Percentiles rank a stretch among this genome's conserved stretches.
These are phyloP conservation scores for Camponotus fellah DNA, from an alignment of 2,888 invertebrate species.

Conservation along the genomic window DNA sequence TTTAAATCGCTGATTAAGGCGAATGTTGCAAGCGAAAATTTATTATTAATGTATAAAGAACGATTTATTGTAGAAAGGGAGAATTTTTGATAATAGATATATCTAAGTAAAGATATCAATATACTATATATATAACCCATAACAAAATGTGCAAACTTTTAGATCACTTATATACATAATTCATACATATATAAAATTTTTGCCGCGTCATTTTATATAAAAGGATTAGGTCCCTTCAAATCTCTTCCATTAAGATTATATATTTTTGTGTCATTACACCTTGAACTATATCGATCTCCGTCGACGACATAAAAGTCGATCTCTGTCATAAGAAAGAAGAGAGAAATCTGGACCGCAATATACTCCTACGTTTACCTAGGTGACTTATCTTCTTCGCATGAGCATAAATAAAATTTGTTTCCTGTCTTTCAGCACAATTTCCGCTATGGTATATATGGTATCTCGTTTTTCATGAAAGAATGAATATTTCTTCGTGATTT, in stretches of 20 bases:
- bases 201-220: not conserved
- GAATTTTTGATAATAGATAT: not conserved
- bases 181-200: not conserved
- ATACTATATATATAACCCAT: not conserved
- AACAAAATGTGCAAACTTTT: not conserved
- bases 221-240: conserved; percentile 34
- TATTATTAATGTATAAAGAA: not conserved
- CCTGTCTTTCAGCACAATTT: conserved; percentile 38
- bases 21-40: not conserved
- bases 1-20: not conserved
- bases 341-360: conserved; percentile 43
- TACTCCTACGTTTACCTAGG: conserved; percentile 32
- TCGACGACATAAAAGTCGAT: conserved; percentile 7
- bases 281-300: conserved; percentile 10
- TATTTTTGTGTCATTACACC: conserved; percentile 29
- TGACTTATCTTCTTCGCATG: conserved; percentile 31
- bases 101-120: not conserved
- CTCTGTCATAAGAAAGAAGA: conserved; percentile 5
- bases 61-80: not conserved
- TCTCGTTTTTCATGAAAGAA: conserved; percentile 11
- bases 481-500: conserved; percentile 15
- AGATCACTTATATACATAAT: not conserved
- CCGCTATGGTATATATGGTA: not conserved
- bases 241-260: conserved; percentile 21
- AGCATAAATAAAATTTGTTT: conserved; percentile 48